Conservation (phyloP, 2,113 vertebrate species). For the Mohoua ochrocephala region DNA sequence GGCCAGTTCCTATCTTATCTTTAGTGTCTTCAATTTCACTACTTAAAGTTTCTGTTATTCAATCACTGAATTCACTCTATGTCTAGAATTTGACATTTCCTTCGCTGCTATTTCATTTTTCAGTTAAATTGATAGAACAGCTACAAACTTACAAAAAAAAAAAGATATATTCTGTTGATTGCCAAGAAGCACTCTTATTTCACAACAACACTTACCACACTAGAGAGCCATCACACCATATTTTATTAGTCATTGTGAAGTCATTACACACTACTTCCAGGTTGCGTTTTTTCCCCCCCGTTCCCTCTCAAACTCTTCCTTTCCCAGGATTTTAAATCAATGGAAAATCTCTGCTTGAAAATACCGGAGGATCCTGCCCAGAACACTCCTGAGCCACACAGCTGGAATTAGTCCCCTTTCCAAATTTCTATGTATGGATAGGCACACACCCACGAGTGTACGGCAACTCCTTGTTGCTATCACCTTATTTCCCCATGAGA, state of each 20-base stretch:
- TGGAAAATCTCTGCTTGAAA: background rate
- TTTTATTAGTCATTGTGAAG: background rate
- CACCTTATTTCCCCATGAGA: background rate
- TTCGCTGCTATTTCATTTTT: background rate
- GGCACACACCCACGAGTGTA: rapidly evolving
- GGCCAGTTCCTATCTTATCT: background rate
- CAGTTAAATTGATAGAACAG: background rate
- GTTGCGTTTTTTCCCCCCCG: rapidly evolving
- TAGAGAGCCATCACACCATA: background rate
- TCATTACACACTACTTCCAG: background rate
- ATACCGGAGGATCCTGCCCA: background rate
- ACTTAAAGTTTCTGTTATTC: background rate
- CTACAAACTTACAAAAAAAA: background rate
- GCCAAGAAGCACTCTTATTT: background rate
- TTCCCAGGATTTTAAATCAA: background rate
- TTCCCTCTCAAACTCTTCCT: background rate
- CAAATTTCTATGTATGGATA: background rate
- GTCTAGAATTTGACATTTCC: background rate
- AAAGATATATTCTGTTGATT: background rate
- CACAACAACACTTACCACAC: background rate
- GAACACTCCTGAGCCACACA: background rate
- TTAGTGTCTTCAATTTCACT: background rate
- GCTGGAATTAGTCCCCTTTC: background rate
- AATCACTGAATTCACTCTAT: background rate
- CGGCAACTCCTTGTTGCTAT: background rate